Evolutionary conservation across 2,888 invertebrate genomes (phyloP).

Genomic region (Euplexia lucipara): DNA sequence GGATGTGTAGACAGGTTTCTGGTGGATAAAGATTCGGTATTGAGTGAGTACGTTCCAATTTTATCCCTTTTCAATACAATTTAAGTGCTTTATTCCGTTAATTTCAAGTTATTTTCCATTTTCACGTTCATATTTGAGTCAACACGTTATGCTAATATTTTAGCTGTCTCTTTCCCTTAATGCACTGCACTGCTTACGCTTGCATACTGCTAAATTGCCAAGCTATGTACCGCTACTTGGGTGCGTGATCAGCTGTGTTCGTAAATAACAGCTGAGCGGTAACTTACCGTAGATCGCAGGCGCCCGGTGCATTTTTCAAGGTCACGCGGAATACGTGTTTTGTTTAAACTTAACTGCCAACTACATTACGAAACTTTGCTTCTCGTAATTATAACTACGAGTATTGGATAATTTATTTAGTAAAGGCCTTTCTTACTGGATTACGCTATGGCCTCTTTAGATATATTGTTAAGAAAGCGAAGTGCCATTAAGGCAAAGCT

Average conservation of each 20-base stretch:
- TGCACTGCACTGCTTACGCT: too few relatives aligned
- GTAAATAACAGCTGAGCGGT: too few relatives aligned
- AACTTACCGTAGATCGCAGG: too few relatives aligned
- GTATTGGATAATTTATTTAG: too few relatives aligned
- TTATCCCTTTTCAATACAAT: not conserved
- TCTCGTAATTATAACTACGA: not conserved
- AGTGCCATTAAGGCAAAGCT: constrained; percentile 1
- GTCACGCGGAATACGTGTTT: not conserved
- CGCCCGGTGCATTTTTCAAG: not conserved
- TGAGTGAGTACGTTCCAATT: not conserved
- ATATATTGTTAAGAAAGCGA: too few relatives aligned
- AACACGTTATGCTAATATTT: not conserved
- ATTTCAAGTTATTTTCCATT: not conserved
- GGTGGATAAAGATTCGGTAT: not conserved
- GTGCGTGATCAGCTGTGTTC: too few relatives aligned
- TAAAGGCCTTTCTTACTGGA: not conserved
- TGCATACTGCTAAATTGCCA: too few relatives aligned
- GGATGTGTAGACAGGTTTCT: not conserved
- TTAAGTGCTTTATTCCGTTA: not conserved
- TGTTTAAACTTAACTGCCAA: not conserved
- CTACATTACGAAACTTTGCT: not conserved
- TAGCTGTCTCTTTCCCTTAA: not conserved
- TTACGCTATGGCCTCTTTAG: constrained; percentile 1
- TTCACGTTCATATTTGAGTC: not conserved
- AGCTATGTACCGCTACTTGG: too few relatives aligned